phyloP scores from a whole-genome alignment of 2,113 vertebrate species.

The Bettongia penicillata region DNA sequence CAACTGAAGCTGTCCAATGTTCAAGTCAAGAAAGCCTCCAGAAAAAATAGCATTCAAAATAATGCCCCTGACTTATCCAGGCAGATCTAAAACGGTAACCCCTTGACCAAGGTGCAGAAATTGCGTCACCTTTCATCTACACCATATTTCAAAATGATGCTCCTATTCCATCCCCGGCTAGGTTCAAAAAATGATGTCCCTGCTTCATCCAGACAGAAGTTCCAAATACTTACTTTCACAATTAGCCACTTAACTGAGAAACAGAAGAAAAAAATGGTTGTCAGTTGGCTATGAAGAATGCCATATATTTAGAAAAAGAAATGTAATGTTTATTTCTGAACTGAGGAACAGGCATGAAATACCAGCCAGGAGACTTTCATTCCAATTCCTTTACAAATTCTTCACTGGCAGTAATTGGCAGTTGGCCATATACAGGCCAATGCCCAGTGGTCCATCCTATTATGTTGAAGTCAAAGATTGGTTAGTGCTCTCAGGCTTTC shows the following conservation, averaged over 20 bases:
- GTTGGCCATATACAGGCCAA: conserved; percentile 41
- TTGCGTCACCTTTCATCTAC: background rate
- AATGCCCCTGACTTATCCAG: background rate
- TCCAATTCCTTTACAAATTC: conserved; percentile 31
- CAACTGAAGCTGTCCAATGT: conserved; percentile 68
- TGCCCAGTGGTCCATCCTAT: conserved; percentile 38
- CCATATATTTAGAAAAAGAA: conserved; percentile 57
- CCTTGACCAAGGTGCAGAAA: background rate
- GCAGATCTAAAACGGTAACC: background rate
- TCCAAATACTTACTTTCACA: background rate
- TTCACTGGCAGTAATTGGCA: conserved; percentile 55
- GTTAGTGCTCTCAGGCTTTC: background rate
- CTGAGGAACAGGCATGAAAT: conserved; percentile 35
- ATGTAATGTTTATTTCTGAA: conserved; percentile 53
- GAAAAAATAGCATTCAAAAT: conserved; percentile 45
- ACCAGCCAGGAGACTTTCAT: conserved; percentile 58
- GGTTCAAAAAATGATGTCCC: background rate
- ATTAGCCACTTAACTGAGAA: conserved; percentile 47
- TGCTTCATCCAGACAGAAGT: conserved; percentile 31
- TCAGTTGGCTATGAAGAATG: conserved; percentile 34
- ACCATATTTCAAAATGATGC: background rate
- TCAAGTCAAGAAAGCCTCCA: conserved; percentile 54
- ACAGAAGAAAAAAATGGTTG: conserved; percentile 21
- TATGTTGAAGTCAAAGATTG: conserved; percentile 56
- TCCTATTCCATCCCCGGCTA: background rate